Evolutionary conservation across 30 jellyfish, hydroid and myxozoan species (phyloP).

Genomic region (Cassiopea andromeda): DNA sequence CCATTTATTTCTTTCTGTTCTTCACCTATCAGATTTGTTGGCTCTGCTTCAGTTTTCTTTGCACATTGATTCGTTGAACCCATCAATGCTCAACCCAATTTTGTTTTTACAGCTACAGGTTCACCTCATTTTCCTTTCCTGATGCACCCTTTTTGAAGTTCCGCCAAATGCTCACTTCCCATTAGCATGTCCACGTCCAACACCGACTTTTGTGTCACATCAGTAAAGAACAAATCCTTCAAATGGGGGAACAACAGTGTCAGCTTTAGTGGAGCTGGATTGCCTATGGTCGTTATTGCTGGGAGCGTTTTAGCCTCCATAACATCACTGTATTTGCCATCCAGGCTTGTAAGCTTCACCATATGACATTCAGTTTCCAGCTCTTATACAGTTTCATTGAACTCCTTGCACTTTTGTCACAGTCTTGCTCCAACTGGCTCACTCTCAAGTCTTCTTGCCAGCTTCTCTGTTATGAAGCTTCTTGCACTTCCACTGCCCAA

Average conservation of each 20-base stretch:
- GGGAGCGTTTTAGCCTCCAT: conserved; percentile 50
- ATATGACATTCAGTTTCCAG: conserved; percentile 49
- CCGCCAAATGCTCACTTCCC: conserved; percentile 66
- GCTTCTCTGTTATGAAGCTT: conserved; percentile 36
- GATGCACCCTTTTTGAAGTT: conserved; percentile 28
- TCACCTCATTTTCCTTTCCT: conserved; percentile 38
- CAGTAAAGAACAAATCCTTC: conserved; percentile 43
- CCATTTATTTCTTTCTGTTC: background rate
- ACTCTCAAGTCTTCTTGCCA: conserved; percentile 26
- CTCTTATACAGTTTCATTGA: conserved; percentile 6
- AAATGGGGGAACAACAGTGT: conserved; percentile 28
- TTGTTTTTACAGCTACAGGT: conserved; percentile 38
- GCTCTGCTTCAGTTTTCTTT: background rate
- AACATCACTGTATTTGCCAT: background rate
- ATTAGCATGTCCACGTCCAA: conserved; percentile 41
- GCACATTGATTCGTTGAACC: conserved; percentile 17
- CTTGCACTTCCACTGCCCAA: conserved; percentile 65
- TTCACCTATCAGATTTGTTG: conserved; percentile 29
- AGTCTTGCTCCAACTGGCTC: background rate
- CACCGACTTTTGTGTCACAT: conserved; percentile 12
- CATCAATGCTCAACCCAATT: conserved; percentile 62
- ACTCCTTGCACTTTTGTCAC: conserved; percentile 25
- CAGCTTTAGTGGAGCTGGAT: conserved; percentile 51
- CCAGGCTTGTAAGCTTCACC: conserved; percentile 30
- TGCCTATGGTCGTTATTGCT: conserved; percentile 56